phyloP scores from a whole-genome alignment of 2,113 vertebrate species.

The Pardalotus punctatus region DNA sequence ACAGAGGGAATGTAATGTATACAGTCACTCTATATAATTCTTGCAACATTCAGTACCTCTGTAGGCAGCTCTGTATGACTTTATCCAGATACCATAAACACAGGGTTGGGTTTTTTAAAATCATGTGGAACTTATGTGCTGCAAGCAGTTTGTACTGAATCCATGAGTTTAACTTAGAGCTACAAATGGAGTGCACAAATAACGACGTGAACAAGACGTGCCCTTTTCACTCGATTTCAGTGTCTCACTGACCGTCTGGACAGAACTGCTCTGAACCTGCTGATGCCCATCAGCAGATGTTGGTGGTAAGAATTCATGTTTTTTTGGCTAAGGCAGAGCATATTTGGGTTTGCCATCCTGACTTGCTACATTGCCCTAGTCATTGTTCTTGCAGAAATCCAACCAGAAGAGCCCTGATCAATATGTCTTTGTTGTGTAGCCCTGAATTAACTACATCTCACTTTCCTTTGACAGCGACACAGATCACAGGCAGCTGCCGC shows the following conservation, averaged over 20 bases:
- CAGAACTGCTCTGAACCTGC: background rate
- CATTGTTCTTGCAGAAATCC: background rate
- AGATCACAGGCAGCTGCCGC: slow-evolving; percentile 58
- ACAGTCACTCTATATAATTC: background rate
- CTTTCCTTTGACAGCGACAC: slow-evolving; percentile 48
- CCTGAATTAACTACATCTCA: slow-evolving; percentile 55
- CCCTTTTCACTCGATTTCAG: background rate
- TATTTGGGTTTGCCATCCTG: background rate
- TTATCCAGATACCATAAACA: background rate
- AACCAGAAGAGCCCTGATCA: background rate
- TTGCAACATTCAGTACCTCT: background rate
- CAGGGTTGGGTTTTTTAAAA: rapidly evolving
- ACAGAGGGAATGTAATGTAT: background rate
- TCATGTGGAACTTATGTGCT: background rate
- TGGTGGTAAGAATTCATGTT: background rate
- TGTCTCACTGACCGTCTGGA: background rate
- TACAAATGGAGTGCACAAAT: background rate
- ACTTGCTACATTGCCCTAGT: background rate
- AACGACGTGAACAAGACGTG: background rate
- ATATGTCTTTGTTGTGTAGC: background rate
- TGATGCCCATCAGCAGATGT: background rate
- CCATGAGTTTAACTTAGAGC: background rate
- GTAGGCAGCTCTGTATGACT: background rate
- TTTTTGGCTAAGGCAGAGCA: background rate
- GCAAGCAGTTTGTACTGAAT: background rate